Evolutionary conservation across 2,113 vertebrate species (phyloP).

Genomic region (Chaetops frenatus): DNA sequence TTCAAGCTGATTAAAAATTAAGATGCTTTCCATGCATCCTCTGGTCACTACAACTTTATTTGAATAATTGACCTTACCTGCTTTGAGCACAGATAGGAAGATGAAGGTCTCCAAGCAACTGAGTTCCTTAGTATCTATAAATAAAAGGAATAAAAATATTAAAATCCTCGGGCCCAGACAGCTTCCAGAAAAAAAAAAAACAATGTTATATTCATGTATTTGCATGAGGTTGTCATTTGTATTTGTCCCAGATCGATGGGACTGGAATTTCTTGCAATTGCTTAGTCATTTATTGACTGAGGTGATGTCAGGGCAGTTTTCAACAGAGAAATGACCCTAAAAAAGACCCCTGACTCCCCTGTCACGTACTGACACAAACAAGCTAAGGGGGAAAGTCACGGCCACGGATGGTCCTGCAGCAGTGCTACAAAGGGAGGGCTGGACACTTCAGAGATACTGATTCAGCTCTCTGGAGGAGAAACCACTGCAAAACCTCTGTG

Average conservation of each 20-base stretch:
- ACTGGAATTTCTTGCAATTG: background rate
- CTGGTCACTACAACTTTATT: background rate
- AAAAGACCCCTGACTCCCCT: background rate
- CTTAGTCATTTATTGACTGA: background rate
- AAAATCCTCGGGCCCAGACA: background rate
- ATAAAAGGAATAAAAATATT: background rate
- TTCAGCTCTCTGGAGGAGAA: background rate
- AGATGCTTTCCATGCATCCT: background rate
- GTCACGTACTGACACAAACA: background rate
- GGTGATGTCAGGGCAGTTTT: background rate
- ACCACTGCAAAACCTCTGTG: background rate
- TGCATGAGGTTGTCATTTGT: background rate
- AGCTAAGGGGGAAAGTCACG: background rate
- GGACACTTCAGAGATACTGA: background rate
- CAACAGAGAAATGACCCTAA: background rate
- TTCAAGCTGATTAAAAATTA: background rate
- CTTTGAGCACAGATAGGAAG: background rate
- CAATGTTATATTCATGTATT: background rate
- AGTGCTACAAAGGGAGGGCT: background rate
- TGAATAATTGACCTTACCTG: background rate
- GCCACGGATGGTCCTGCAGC: rapidly evolving
- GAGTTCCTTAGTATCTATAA: background rate
- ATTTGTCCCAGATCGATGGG: background rate
- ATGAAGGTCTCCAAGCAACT: background rate
- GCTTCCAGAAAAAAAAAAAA: background rate